Evolutionary conservation across 2,797 vertebrate genomes (phyloP).

Genomic region (Sebastes trivittatus): DNA sequence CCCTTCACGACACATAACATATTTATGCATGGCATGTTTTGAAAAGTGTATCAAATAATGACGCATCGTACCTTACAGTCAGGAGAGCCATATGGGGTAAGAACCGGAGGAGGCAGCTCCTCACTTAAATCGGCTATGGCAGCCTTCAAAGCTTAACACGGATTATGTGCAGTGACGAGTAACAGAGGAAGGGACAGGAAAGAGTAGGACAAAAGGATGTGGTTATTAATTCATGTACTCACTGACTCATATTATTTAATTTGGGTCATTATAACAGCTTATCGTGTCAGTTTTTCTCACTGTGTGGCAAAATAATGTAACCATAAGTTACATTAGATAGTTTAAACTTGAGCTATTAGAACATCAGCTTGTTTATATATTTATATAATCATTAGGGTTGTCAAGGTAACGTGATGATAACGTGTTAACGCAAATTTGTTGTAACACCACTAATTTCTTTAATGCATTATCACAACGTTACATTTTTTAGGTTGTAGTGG

Average conservation of each 20-base stretch:
- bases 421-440: too few relatives aligned
- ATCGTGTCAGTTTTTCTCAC: neutral
- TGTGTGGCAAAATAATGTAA: neutral
- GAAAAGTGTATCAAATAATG: neutral
- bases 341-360: neutral
- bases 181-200: neutral
- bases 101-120: neutral
- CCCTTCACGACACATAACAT: neutral
- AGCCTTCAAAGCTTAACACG: conserved; percentile 30
- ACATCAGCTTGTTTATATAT: neutral
- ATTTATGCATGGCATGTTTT: neutral
- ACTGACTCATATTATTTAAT: conserved; percentile 12
- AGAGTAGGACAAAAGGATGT: neutral
- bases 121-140: conserved; percentile 9
- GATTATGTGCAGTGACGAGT: conserved; percentile 10
- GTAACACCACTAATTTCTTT: too few relatives aligned
- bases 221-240: conserved; percentile 3
- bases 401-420: too few relatives aligned
- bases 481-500: too few relatives aligned
- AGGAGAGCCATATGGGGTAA: neutral
- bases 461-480: too few relatives aligned
- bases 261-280: conserved; percentile 1
- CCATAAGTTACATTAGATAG: neutral
- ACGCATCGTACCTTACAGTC: conserved; percentile 18
- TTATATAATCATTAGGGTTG: too few relatives aligned